Evolutionary conservation across 2,113 vertebrate genomes (phyloP), one percentile per base, ranked within the genome.

Genomic region (Ranitomeya variabilis): DNA sequence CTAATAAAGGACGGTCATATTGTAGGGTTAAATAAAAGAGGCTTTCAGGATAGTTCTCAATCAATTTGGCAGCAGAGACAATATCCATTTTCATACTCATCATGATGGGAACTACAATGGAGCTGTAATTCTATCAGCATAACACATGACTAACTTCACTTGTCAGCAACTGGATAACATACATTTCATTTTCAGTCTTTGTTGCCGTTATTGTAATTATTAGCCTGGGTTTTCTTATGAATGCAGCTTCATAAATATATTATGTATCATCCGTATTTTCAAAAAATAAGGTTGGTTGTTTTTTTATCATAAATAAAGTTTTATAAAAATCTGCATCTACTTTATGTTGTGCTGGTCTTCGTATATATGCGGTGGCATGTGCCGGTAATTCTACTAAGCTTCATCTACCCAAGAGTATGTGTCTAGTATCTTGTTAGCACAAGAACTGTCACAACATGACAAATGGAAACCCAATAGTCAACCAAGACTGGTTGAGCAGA

Each of bases 141-240:
- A 88, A 62, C 79, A 88, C 71, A 88, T 81, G 86, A 74, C 79
- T 62, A 74, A 88, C 67, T 82, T 87, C 52, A 51, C 76, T 88
- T 88, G 80, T 88, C 87, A 88, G 87, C 87, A 88, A 57, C 80
- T 83, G 80, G 87, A 62, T 76, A 88, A 76, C 87, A 83, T 80
- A 88, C 52, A 83, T 62, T 82, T 88, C 80, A 67, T 79, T 79
- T 86, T 79, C 85, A 82, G 86, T 67, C 78, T 80, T 87, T 80
- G 59, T 67, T 88, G 78, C 79, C 60, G 79, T 80, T 83, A 88
- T 83, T 57, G 74, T 87, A 81, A 59, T 81, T 60, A 54, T 81
- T 11, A n/a, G 78, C 62, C 31, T 81, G n/a, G 23, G n/a, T 21
- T 21, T 51, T 55, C 69, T 59, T 74, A 45, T 18, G 18, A 64